Conservation (phyloP, 2,113 vertebrate species). For the Brachyhypopomus gauderio region DNA sequence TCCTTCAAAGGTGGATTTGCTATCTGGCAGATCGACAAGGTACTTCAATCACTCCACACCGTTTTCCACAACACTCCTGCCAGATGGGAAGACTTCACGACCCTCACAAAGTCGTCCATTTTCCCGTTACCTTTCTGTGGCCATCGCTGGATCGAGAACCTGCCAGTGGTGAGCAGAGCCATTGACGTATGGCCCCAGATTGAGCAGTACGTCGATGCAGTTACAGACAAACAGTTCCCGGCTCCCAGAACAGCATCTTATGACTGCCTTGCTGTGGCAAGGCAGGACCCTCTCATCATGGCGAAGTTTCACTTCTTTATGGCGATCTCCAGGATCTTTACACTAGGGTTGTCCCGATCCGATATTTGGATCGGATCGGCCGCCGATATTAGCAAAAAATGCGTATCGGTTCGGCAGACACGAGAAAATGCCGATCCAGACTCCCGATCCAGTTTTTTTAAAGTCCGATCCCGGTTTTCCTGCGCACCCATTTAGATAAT, state of each 20-base stretch:
- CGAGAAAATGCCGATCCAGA: too few relatives aligned
- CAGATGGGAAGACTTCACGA: constrained; percentile 45
- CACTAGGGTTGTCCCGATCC: too few relatives aligned
- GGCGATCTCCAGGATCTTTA: too few relatives aligned
- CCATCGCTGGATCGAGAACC: constrained; percentile 47
- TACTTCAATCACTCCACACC: constrained; percentile 36
- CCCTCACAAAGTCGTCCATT: constrained; percentile 27
- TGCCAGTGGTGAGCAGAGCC: constrained; percentile 39
- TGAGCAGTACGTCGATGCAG: constrained; percentile 29
- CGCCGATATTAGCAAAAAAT: too few relatives aligned
- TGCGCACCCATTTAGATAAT: too few relatives aligned
- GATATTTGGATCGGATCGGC: too few relatives aligned
- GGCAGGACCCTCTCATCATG: constrained; percentile 38
- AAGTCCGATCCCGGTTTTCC: too few relatives aligned
- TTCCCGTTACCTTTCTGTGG: constrained; percentile 41
- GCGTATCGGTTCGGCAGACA: too few relatives aligned
- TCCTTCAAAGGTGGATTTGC: constrained; percentile 26
- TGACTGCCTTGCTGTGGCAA: constrained; percentile 27
- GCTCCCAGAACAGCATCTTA: constrained; percentile 35
- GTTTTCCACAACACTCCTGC: constrained; percentile 36
- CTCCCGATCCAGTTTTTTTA: too few relatives aligned
- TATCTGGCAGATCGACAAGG: constrained; percentile 29
- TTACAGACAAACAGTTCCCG: constrained; percentile 29
- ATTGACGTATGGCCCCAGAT: constrained; percentile 40
- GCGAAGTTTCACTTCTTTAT: constrained; percentile 34